These are phyloP conservation scores for Frankliniella intonsa DNA, from an alignment of 2,888 invertebrate species.

Conservation along the genomic window DNA sequence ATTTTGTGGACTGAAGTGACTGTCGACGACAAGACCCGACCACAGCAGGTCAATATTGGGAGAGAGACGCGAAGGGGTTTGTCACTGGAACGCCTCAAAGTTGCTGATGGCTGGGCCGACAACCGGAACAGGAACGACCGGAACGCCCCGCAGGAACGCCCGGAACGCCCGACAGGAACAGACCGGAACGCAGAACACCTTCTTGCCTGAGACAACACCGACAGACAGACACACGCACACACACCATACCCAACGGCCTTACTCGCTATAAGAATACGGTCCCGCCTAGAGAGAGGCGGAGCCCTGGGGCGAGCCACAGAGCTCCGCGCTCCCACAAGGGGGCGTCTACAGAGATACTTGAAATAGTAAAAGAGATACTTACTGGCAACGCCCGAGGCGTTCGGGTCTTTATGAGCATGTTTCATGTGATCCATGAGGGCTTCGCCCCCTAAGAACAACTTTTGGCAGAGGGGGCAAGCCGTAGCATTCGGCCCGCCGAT, in stretches of 20 bases:
- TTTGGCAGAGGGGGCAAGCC: conserved; percentile 90
- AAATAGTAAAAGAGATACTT: conserved; percentile 52
- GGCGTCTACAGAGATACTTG: conserved; percentile 1
- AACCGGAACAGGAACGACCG: conserved; percentile 3
- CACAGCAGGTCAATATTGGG: too few relatives aligned
- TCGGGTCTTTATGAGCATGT: conserved; percentile 89
- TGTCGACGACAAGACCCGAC: too few relatives aligned
- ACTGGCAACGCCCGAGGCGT: conserved; percentile 84
- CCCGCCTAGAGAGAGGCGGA: too few relatives aligned
- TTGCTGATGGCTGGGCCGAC: too few relatives aligned
- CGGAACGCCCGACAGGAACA: neutral
- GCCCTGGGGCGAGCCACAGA: neutral
- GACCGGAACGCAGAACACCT: conserved; percentile 11
- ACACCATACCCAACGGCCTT: neutral
- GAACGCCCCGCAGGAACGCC: neutral
- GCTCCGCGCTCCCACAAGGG: conserved; percentile 21
- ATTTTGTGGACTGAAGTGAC: too few relatives aligned
- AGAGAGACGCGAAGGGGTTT: too few relatives aligned
- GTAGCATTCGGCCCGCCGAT: conserved; percentile 87
- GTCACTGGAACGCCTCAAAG: too few relatives aligned
- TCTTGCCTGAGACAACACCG: neutral
- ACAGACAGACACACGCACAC: neutral
- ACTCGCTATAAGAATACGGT: neutral
- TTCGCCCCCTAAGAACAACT: conserved; percentile 88
- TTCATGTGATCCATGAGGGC: conserved; percentile 95